Conservation (phyloP, 2,888 invertebrate genomes). For the Beris chalybata region DNA sequence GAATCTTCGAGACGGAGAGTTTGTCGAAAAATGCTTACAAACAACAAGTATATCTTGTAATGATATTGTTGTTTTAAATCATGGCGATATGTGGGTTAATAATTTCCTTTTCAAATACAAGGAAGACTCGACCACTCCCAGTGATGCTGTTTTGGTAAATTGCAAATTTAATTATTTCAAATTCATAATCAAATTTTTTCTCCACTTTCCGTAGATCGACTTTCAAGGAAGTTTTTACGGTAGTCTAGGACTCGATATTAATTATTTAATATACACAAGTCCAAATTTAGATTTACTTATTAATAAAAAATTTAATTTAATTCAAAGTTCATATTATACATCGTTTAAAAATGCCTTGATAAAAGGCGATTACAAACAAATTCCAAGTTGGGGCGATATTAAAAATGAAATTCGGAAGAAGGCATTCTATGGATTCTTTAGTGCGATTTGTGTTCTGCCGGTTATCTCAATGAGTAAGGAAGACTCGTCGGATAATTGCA, state of each 20-base stretch:
- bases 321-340: not conserved
- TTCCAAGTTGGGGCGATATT: constrained; percentile 47
- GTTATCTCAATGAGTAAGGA: constrained; percentile 54
- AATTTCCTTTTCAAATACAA: constrained; percentile 57
- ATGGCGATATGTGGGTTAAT: constrained; percentile 61
- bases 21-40: constrained; percentile 42
- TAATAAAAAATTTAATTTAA: not conserved
- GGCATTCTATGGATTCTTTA: constrained; percentile 53
- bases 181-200: not conserved
- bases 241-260: constrained; percentile 7
- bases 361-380: not conserved
- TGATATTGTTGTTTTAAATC: constrained; percentile 57
- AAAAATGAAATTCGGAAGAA: constrained; percentile 47
- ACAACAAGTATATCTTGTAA: constrained; percentile 47
- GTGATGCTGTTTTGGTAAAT: constrained; percentile 41
- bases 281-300: not conserved
- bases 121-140: not conserved
- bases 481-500: constrained; percentile 51
- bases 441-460: constrained; percentile 51
- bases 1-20: constrained; percentile 41
- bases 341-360: not conserved
- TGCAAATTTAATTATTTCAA: too few species aligned
- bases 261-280: not conserved
- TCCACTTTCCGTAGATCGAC: not conserved
- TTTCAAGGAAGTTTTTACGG: constrained; percentile 7